phyloP scores from a whole-genome alignment of 2,888 invertebrate genomes.

The Ochropleura leucogaster region DNA sequence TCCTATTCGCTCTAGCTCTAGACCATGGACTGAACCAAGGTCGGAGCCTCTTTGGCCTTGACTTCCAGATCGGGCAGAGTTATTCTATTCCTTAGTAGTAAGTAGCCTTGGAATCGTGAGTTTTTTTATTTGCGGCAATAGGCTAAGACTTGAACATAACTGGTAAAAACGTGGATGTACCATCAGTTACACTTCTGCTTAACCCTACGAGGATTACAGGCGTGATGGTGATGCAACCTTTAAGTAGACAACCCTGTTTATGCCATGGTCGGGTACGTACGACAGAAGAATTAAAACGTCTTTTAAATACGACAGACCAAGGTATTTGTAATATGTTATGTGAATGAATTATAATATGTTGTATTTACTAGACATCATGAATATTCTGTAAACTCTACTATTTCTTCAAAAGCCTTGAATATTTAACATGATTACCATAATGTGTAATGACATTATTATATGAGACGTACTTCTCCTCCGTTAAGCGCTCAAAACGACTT shows the following conservation, averaged over 20 bases:
- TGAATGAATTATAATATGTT: conserved; percentile 43
- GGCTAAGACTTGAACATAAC: neutral
- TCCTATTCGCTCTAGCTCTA: too few relatives aligned
- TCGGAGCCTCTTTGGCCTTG: too few relatives aligned
- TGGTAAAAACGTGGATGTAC: neutral
- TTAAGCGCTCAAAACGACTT: conserved; percentile 4
- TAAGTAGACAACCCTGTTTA: conserved; percentile 29
- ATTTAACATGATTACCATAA: conserved; percentile 52
- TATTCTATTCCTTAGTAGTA: neutral
- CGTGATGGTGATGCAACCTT: neutral
- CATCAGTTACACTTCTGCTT: too few relatives aligned
- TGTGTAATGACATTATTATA: conserved; percentile 52
- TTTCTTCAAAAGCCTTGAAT: conserved; percentile 53
- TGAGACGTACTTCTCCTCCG: conserved; percentile 9
- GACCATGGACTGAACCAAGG: too few relatives aligned
- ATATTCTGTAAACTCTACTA: conserved; percentile 41
- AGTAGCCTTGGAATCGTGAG: neutral
- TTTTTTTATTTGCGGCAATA: neutral
- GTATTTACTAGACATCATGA: conserved; percentile 37
- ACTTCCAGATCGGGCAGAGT: neutral
- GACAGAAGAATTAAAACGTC: conserved; percentile 35
- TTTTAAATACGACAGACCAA: conserved; percentile 55
- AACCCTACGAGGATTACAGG: neutral
- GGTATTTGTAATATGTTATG: conserved; percentile 40
- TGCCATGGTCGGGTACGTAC: neutral